These are phyloP conservation scores for Atrichornis clamosus DNA, from an alignment of 2,113 vertebrate genomes.

Conservation along the genomic window DNA sequence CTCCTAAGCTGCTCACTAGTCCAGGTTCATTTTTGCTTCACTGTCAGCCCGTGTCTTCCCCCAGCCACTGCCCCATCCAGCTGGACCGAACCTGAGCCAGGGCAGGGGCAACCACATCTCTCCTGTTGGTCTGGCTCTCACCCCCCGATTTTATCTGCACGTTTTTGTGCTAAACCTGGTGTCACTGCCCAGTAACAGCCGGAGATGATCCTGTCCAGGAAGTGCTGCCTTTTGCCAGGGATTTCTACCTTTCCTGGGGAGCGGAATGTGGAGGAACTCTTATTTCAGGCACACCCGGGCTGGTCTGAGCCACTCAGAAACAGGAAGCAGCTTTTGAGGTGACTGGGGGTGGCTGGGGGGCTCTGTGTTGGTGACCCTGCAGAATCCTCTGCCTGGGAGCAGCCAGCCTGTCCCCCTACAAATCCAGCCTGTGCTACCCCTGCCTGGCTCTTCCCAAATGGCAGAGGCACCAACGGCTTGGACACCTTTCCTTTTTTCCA, in stretches of 20 bases:
- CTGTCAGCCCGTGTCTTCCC: not conserved
- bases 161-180: not conserved
- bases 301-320: not conserved
- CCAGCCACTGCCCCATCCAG: rapidly evolving
- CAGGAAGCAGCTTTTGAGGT: not conserved
- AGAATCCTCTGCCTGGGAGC: not conserved
- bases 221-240: rapidly evolving
- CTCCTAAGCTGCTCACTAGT: not conserved
- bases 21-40: not conserved
- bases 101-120: not conserved
- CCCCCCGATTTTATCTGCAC: not conserved
- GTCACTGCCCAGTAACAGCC: rapidly evolving
- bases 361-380: not conserved
- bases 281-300: not conserved
- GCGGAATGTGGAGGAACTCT: not conserved
- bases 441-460: rapidly evolving
- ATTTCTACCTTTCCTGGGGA: not conserved
- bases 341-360: not conserved
- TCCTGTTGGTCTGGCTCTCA: not conserved
- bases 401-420: not conserved
- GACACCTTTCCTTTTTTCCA: not conserved
- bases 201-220: not conserved
- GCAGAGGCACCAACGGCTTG: rapidly evolving
- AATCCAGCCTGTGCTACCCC: not conserved
- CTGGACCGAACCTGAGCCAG: not conserved